These are phyloP conservation scores for Triplophysa yarkandensis DNA, from an alignment of 2,797 vertebrate species.

Conservation along the genomic window DNA sequence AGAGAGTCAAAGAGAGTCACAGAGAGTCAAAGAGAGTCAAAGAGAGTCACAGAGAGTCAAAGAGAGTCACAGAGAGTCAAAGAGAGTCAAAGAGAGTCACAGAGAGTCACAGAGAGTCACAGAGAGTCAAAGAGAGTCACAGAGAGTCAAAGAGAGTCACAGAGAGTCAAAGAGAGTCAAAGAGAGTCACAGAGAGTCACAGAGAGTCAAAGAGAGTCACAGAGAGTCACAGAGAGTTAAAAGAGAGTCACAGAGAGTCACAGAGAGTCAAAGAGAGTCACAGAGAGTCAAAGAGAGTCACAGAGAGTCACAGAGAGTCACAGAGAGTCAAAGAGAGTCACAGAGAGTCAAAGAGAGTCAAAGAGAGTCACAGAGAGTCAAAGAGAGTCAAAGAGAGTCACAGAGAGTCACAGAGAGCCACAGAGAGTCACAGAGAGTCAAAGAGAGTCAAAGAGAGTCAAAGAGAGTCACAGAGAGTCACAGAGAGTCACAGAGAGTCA, in stretches of 20 bases:
- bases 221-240: neutral
- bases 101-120: too few relatives aligned
- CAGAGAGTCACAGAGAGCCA: constrained; percentile 55
- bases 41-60: neutral
- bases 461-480: constrained; percentile 15
- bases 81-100: neutral
- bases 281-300: neutral
- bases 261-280: neutral
- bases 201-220: neutral
- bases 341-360: too few relatives aligned
- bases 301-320: neutral
- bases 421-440: constrained; percentile 65
- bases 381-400: neutral
- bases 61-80: neutral
- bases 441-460: constrained; percentile 28
- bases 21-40: constrained; percentile 16
- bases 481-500: neutral
- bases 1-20: constrained; percentile 25
- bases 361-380: neutral
- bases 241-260: neutral
- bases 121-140: neutral
- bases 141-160: neutral
- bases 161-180: neutral
- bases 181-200: neutral
- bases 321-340: too few relatives aligned